Percentiles rank a stretch among this genome's conserved stretches.
These are phyloP conservation scores for Dromococcyx pavoninus DNA, from an alignment of 2,797 vertebrate genomes.

Conservation along the genomic window DNA sequence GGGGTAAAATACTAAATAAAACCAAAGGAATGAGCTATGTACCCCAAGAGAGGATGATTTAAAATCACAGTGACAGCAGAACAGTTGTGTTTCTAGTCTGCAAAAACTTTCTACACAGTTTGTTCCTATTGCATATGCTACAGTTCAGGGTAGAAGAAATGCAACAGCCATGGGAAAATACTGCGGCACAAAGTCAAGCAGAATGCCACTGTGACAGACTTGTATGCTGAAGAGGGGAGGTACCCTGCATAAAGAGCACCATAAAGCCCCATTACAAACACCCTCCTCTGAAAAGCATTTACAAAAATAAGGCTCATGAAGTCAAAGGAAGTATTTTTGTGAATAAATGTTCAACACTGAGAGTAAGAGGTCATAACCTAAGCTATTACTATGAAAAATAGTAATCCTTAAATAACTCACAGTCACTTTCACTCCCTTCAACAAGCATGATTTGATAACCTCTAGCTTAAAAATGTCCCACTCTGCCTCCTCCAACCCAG, in stretches of 20 bases:
- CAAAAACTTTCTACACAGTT: background rate
- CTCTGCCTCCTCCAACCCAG: background rate
- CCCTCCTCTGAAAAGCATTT: background rate
- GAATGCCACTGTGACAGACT: background rate
- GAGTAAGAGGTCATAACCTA: background rate
- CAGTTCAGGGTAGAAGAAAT: background rate
- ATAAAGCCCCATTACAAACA: background rate
- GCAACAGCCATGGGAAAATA: background rate
- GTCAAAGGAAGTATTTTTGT: background rate
- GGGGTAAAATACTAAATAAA: background rate
- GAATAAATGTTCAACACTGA: background rate
- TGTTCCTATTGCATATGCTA: background rate
- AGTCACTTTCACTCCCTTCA: background rate
- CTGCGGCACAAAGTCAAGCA: background rate
- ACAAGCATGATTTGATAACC: background rate
- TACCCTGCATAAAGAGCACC: background rate
- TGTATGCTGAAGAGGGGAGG: accelerated
- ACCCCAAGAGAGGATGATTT: background rate
- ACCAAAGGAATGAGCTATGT: background rate
- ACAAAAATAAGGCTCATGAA: background rate
- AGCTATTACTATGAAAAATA: background rate
- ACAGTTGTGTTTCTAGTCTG: background rate
- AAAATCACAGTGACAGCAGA: background rate
- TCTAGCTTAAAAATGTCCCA: background rate
- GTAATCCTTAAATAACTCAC: background rate